Percentiles rank a stretch among this genome's conserved stretches.
These are phyloP conservation scores for Chloropsis cyanopogon DNA, from an alignment of 2,113 vertebrate genomes.

Conservation along the genomic window DNA sequence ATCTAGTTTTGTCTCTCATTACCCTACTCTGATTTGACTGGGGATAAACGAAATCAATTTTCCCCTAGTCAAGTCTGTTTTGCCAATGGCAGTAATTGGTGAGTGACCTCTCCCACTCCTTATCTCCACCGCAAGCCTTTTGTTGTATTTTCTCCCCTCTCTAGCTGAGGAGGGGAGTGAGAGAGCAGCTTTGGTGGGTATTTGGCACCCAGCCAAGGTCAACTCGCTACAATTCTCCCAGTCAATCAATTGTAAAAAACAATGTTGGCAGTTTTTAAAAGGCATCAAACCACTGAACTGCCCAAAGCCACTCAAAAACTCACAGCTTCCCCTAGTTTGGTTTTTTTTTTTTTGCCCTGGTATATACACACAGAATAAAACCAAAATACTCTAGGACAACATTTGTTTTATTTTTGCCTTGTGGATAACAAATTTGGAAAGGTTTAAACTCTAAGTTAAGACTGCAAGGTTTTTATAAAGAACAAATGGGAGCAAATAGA, in stretches of 20 bases:
- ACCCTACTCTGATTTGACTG: background rate
- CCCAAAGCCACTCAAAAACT: background rate
- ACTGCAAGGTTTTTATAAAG: background rate
- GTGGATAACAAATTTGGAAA: background rate
- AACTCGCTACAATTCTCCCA: background rate
- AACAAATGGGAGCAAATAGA: background rate
- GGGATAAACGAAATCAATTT: background rate
- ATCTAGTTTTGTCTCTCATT: background rate
- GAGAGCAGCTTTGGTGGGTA: background rate
- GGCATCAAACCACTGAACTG: background rate
- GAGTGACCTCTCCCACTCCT: background rate
- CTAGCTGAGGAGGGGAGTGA: background rate
- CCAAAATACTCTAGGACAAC: background rate
- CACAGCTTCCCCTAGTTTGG: background rate
- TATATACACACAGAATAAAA: background rate
- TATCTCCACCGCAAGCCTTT: background rate
- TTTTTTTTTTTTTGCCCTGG: background rate
- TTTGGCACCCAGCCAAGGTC: background rate
- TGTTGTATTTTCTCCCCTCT: background rate
- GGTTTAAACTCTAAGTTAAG: background rate
- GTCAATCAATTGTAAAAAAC: background rate
- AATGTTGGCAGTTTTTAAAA: background rate
- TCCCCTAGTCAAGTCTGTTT: background rate
- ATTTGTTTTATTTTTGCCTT: background rate
- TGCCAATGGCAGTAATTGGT: background rate